phyloP scores from a whole-genome alignment of 2,797 vertebrate species.

The Echiichthys vipera region DNA sequence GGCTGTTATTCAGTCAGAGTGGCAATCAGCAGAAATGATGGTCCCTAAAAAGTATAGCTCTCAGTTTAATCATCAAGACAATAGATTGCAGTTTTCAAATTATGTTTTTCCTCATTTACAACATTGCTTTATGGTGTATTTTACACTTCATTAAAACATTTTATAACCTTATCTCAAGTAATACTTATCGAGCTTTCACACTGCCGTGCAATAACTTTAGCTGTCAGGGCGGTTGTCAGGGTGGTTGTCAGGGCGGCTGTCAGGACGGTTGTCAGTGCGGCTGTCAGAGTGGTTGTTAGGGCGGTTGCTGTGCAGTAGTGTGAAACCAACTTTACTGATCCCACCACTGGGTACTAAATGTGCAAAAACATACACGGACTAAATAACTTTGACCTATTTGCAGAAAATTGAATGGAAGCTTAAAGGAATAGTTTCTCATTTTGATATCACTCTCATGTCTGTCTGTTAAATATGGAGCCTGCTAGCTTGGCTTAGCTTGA shows the following conservation, averaged over 20 bases:
- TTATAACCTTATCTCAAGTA: neutral
- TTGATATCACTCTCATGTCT: neutral
- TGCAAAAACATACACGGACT: conserved; percentile 3
- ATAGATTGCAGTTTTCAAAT: conserved; percentile 20
- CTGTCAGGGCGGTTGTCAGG: no score
- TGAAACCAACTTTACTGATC: conserved; percentile 9
- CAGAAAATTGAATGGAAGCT: conserved; percentile 20
- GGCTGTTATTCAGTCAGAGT: conserved; percentile 18
- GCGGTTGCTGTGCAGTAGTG: no score
- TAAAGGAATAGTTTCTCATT: conserved; percentile 40
- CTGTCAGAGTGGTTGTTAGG: no score
- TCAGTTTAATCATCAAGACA: conserved; percentile 22
- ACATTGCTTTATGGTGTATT: conserved; percentile 17
- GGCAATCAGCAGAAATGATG: conserved; percentile 62
- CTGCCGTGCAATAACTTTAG: no score
- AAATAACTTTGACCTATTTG: conserved; percentile 21
- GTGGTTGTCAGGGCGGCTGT: no score
- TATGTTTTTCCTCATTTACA: conserved; percentile 26
- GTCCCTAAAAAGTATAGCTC: neutral
- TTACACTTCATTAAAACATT: conserved; percentile 4
- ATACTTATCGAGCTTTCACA: no score
- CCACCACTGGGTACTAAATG: conserved; percentile 21
- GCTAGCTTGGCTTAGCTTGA: neutral
- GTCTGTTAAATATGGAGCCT: neutral
- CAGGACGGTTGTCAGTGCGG: no score